Evolutionary conservation across 2,113 vertebrate genomes (phyloP), one percentile per base, ranked within the genome.

Genomic region (Sorex fumeus): DNA sequence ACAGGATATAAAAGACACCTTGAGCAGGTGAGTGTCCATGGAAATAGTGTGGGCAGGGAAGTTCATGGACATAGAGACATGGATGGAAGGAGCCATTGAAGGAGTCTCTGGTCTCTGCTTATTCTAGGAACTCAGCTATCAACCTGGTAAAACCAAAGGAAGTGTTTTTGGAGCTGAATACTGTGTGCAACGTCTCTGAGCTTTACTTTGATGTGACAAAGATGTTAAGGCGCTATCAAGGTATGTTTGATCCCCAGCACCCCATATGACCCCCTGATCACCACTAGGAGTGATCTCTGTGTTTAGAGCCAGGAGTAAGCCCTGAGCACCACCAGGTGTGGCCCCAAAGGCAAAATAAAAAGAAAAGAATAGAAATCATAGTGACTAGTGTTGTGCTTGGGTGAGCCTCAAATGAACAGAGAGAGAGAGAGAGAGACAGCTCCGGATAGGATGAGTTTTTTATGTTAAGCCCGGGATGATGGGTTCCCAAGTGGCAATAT

Each of bases 171-270:
- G 67, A 94, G 34, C 1, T 94, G 53, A 36, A 16, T 0, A 93
- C 86, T 11, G 10, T 3, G 3, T 94, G 82, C 23, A 57, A 76
- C 34, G 71, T 96, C 57, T 64, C 93, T 9, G 83, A 94, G 80
- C 60, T 92, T 27, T 95, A 94, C 79, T 86, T 95, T 3, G 91
- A 96, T 50, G 23, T 93, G 60, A 95, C 28, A 86, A 88, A 70
- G 8, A 13, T 74, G 36, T 43, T 96, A 70, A 90, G 43, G 60
- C 27, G n/a, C 15, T 19, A 67, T 45, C 94, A 90, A 95, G 94
- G 89, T 96, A 71, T 28, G 74, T 87, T 23, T 60, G 57, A 60
- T 60, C 57, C 57, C 57, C 57, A 21, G 57, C 21, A 23, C 21
- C 3, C 57, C 57, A 60, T 60, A 60, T 60, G 18, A 23, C 13